Evolutionary conservation across 1,140 invertebrate genomes (phyloP), one percentile per base, ranked within the genome.

Genomic region (Brevipalpus yothersi): DNA sequence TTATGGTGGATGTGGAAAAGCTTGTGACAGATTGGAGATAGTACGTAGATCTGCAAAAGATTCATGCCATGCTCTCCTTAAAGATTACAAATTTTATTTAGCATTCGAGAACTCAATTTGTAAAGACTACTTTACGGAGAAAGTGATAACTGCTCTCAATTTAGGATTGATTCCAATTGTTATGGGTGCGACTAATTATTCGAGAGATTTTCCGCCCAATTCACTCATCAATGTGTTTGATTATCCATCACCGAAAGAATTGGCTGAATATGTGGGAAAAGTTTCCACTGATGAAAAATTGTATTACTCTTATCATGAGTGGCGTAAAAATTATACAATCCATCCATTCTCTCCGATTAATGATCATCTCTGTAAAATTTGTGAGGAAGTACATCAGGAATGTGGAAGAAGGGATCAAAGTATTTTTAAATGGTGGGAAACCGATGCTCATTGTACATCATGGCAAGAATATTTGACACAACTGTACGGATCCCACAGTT

Each of bases 1-100:
- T n/a, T 84, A 77, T 63, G 84, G 84, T n/a, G 61, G 59, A 0
- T 86, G 83, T 70, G 70, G 68, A 61, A 42, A 67, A 60, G 8
- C 60, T 2, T 53, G 31, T 31, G 31, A 31, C 5, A 31, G 5
- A 31, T 31, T 31, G 31, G 31, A 31, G 31, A 31, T 31, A 31
- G 31, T 19, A 64, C 66, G 60, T 61, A 57, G 61, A 13, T 10
- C 9, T 3, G 8, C 8, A n/a, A 7, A 17, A 1, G 61, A 63
- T 45, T 68, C 62, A 53, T 65, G 65, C 13, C 12, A 61, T 12
- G 63, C 60, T 19, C 19, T 70, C 15, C 58, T 55, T 11, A 58
- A 60, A 15, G 53, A 62, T 5, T 71, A 72, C 63, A 65, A 67
- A 56, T 72, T 69, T 62, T 72, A 72, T 61, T 59, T 72, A 10